Conservation (phyloP, 2,113 vertebrate genomes). For the Aplodontia rufa region DNA sequence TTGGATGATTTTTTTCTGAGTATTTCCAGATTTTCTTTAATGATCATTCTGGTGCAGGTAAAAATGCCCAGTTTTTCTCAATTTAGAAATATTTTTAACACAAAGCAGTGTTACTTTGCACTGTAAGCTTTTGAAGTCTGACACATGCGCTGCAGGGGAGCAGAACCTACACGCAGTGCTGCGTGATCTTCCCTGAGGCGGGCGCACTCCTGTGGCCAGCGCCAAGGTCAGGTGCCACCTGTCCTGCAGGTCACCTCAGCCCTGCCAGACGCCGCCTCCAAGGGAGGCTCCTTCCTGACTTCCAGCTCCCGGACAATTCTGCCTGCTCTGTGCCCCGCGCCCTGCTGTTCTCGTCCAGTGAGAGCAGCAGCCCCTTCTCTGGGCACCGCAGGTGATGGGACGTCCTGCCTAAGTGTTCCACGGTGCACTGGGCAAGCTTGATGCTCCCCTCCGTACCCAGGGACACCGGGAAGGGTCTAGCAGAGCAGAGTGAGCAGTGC, state of each 20-base stretch:
- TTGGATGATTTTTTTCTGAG: background rate
- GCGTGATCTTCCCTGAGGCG: background rate
- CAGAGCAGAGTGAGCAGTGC: background rate
- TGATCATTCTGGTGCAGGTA: background rate
- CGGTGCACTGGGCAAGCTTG: accelerated
- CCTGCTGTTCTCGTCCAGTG: accelerated
- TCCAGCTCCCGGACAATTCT: too few relatives aligned
- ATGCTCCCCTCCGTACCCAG: accelerated
- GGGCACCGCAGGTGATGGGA: accelerated
- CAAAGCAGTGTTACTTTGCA: background rate
- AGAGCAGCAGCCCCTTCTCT: background rate
- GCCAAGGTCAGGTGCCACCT: too few relatives aligned
- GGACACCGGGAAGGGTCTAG: background rate
- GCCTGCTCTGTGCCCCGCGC: too few relatives aligned
- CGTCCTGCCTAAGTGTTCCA: too few relatives aligned
- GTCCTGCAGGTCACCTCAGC: too few relatives aligned
- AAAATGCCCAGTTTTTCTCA: background rate
- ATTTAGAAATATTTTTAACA: background rate
- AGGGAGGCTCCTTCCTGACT: too few relatives aligned
- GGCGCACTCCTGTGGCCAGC: too few relatives aligned
- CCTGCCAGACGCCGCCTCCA: too few relatives aligned
- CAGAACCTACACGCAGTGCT: too few relatives aligned
- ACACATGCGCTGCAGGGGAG: accelerated
- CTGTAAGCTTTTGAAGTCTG: background rate
- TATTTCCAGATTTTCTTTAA: background rate